Base-by-base conservation (phyloP, 64 coral and sea anemone genomes). In the Montipora efflorescens region DNA sequence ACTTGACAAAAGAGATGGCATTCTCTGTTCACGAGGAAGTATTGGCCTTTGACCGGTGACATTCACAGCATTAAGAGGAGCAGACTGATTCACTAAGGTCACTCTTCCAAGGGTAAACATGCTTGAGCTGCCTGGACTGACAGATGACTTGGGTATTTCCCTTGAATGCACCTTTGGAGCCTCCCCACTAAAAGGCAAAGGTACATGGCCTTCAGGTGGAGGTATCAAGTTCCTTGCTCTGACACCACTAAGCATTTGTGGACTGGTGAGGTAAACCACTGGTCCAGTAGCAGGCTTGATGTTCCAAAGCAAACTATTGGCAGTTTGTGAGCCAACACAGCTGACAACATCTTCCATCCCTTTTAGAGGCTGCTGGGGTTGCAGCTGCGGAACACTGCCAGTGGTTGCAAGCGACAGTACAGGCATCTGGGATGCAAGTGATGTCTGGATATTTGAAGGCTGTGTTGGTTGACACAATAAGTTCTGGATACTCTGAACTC, bases 281-380 rank as follows among this genome's bases (percentile, higher is more conserved):
- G 96, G 96, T 50, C 93, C 9, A 8, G 28, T 76, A 64, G 88
- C 79, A 58, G 93, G 84, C 72, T 91, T 98, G n/a, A 94, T 90
- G 55, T 87, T 95, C 96, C 96, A 98, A 19, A 82, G 59, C 76
- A 95, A 67, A 8, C 90, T 67, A 12, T 93, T 49, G 80, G 88
- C 74, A 53, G 85, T 81, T 5, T 76, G 19, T 83, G 89, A 88
- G 14, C 95, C 95, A 88, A 97, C 95, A 72, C 91, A 94, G 9
- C 95, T 93, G 5, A 98, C 93, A 22, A 98, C 93, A 79, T 98
- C 90, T 83, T 98, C 96, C 96, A 98, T 98, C 62, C 96, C 93
- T 78, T 98, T 98, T 46, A 98, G 72, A 10, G 96, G 96, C 25
- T 95, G 79, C 66, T 98, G 96, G 15, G 88, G 80, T 48, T 61